Conservation (phyloP, 2,797 vertebrate species). For the Adelosebastes latens region DNA sequence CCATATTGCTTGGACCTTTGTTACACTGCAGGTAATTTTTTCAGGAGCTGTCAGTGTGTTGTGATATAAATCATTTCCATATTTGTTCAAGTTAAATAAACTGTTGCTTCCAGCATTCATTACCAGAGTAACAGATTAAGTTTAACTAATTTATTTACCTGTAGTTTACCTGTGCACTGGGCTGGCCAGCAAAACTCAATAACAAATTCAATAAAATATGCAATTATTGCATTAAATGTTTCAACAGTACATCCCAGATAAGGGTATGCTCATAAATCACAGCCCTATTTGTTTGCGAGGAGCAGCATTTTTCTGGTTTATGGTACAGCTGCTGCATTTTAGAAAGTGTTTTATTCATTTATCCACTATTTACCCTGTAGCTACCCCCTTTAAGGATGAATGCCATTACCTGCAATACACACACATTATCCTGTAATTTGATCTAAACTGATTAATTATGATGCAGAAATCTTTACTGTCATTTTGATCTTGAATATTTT, state of each 20-base stretch:
- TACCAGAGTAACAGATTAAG: background rate
- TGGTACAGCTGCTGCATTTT: background rate
- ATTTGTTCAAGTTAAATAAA: background rate
- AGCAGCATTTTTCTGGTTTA: constrained; percentile 26
- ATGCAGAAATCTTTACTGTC: background rate
- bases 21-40: background rate
- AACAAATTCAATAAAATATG: background rate
- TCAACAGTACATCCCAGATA: background rate
- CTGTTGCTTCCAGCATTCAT: background rate
- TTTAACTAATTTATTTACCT: background rate
- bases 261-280: constrained; percentile 28
- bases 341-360: constrained; percentile 5
- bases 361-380: background rate
- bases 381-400: background rate
- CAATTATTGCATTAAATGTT: constrained; percentile 8
- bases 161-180: background rate
- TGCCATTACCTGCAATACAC: background rate
- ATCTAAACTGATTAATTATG: background rate
- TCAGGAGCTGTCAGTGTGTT: background rate
- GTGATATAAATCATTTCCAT: background rate
- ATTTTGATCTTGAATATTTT: constrained; percentile 2
- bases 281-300: constrained; percentile 1
- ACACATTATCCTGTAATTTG: background rate
- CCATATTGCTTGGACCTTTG: background rate
- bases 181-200: background rate